phyloP scores from a whole-genome alignment of 2,113 vertebrate genomes.

The Typhlomys cinereus region DNA sequence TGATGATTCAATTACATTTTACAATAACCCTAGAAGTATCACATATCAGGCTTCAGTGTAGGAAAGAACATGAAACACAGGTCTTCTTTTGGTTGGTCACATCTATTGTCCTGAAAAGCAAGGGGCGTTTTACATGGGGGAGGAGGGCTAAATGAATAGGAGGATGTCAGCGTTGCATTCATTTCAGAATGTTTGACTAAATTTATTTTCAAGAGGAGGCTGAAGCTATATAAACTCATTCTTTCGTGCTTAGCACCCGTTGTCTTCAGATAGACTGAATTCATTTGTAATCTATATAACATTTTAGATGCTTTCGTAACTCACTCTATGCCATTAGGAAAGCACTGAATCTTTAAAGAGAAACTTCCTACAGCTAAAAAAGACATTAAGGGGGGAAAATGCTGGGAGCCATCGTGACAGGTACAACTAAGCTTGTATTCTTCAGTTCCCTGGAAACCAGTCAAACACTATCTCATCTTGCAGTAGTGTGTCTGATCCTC shows the following conservation, averaged over 20 bases:
- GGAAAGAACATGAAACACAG: conserved; percentile 74
- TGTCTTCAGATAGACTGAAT: conserved; percentile 79
- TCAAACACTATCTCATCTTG: conserved; percentile 95
- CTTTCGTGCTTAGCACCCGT: conserved; percentile 72
- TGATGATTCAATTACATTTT: conserved; percentile 85
- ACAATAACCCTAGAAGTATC: conserved; percentile 80
- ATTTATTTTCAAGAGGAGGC: conserved; percentile 80
- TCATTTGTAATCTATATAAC: conserved; percentile 80
- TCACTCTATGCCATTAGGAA: conserved; percentile 84
- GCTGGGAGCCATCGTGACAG: conserved; percentile 93
- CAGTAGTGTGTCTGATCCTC: conserved; percentile 91
- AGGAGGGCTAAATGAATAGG: not conserved
- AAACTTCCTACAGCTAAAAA: conserved; percentile 90
- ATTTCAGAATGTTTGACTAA: conserved; percentile 52
- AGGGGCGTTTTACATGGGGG: conserved; percentile 36
- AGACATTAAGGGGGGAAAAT: conserved; percentile 89
- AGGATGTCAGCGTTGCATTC: not conserved
- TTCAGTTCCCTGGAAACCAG: conserved; percentile 94
- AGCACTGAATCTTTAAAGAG: conserved; percentile 87
- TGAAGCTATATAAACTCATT: conserved; percentile 72
- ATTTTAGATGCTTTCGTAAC: conserved; percentile 81
- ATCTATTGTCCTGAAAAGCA: conserved; percentile 64
- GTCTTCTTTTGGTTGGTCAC: conserved; percentile 63
- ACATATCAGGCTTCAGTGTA: conserved; percentile 63
- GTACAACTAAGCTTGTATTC: conserved; percentile 89